Evolutionary conservation across 1,140 invertebrate species (phyloP), one percentile per base, ranked within the genome.

Genomic region (Rhagoletis zephyria): DNA sequence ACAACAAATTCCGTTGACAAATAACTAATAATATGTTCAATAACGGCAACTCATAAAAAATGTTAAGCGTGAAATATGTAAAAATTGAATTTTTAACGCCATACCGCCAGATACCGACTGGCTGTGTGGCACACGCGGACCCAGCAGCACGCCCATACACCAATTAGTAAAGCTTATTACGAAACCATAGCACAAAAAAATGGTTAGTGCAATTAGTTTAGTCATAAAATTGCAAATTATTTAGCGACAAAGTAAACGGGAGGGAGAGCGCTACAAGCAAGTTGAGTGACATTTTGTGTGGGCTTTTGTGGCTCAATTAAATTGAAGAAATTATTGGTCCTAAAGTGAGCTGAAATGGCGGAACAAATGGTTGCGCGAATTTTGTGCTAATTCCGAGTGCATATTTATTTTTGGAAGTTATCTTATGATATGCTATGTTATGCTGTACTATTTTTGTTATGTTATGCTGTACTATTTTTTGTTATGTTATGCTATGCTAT

Each of bases 31-130:
- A 74, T 74, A 74, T 12, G 14, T 45, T 30, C 42, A 74, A 74
- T 74, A 74, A 74, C 16, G 16, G 67, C 67, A 74, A 74, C 14
- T 74, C 42, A 74, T 74, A 74, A 74, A 30, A 74, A 74, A 42
- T 74, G 67, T 74, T 74, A 74, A 74, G 67, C 67, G 16, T 74
- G 67, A 74, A 74, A 74, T 74, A 74, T 48, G 67, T 14, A 48
- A 48, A 48, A 74, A 48, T 74, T 74, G 67, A 74, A 45, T 74
- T 74, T 45, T 74, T 74, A 74, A 74, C 14, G 42, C 67, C 67
- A 48, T 16, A 48, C 10, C 45, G 10, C 4, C 67, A 40, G 3
- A 10, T 30, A 30, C 30, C 30, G 14, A 6, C 14, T 7, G 42
- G 14, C 42, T 5, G 42, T 48, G 42, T 74, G 67, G 67, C 67